Conservation (phyloP, 2,113 vertebrate genomes). For the Bufo gargarizans region DNA sequence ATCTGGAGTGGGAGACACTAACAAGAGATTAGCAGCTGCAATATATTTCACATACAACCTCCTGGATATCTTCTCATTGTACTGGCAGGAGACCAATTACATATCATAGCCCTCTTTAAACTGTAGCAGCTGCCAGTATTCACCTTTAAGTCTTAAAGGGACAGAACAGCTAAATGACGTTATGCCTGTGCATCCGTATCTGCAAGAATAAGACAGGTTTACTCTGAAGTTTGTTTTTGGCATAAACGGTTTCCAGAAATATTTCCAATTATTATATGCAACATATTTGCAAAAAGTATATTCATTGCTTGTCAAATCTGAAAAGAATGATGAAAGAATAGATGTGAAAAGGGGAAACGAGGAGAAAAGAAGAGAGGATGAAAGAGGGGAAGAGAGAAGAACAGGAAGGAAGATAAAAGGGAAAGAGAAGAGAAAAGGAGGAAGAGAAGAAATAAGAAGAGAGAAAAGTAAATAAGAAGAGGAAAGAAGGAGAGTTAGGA, state of each 20-base stretch:
- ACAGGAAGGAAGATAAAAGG: too few species aligned
- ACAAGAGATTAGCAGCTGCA: slow-evolving; percentile 72
- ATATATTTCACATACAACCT: slow-evolving; percentile 72
- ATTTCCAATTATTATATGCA: neutral
- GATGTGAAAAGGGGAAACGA: too few species aligned
- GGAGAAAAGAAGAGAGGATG: too few species aligned
- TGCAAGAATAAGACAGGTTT: neutral
- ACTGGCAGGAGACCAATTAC: slow-evolving; percentile 24
- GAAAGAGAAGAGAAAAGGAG: neutral
- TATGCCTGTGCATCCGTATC: neutral
- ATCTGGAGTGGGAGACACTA: slow-evolving; percentile 66
- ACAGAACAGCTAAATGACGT: neutral
- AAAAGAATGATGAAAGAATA: too few species aligned
- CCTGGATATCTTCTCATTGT: slow-evolving; percentile 68
- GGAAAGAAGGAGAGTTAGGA: neutral
- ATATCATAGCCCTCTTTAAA: neutral
- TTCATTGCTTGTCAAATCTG: too few species aligned
- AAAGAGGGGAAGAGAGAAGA: too few species aligned
- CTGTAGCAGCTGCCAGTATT: neutral
- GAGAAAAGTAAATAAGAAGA: neutral
- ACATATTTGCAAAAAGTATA: too few species aligned
- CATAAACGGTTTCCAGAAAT: neutral
- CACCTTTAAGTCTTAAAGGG: slow-evolving; percentile 24
- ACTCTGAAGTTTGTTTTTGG: neutral
- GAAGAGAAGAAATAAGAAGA: too few species aligned